Percentiles rank a stretch among this genome's conserved stretches.
Conservation (phyloP, 2,113 vertebrate genomes). For the Tychaedon coryphoeus region DNA sequence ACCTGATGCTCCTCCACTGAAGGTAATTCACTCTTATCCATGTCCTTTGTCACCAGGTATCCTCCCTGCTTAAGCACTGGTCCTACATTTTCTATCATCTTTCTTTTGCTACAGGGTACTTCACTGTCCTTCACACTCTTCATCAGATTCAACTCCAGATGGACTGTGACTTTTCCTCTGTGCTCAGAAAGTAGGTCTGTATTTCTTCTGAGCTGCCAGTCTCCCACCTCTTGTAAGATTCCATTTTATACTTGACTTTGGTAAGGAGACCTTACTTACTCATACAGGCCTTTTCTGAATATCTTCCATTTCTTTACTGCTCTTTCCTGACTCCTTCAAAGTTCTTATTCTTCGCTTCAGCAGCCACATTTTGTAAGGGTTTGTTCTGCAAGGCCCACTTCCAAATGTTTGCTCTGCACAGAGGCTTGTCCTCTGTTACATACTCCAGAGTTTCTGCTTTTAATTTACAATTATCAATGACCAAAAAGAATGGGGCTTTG, state of each 20-base stretch:
- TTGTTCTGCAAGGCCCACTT: background rate
- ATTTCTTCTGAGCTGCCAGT: background rate
- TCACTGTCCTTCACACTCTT: background rate
- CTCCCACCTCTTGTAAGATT: background rate
- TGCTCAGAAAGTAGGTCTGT: background rate
- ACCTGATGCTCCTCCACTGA: background rate
- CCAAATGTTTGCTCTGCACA: background rate
- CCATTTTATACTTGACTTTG: background rate
- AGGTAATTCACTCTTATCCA: background rate
- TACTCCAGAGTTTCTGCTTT: background rate
- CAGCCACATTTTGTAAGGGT: background rate
- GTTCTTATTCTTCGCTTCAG: background rate
- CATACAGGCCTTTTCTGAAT: background rate
- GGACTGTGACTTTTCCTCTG: background rate
- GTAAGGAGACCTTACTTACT: background rate
- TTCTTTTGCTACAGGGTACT: background rate
- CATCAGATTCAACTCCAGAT: background rate
- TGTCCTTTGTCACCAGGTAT: background rate
- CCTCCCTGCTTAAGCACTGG: background rate
- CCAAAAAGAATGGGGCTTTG: background rate
- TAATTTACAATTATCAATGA: background rate
- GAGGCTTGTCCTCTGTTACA: background rate
- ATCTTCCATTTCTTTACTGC: background rate
- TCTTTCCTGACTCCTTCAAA: background rate
- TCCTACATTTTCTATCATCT: background rate